Conservation (phyloP, 2,797 vertebrate genomes). For the Gadopsis marmoratus region DNA sequence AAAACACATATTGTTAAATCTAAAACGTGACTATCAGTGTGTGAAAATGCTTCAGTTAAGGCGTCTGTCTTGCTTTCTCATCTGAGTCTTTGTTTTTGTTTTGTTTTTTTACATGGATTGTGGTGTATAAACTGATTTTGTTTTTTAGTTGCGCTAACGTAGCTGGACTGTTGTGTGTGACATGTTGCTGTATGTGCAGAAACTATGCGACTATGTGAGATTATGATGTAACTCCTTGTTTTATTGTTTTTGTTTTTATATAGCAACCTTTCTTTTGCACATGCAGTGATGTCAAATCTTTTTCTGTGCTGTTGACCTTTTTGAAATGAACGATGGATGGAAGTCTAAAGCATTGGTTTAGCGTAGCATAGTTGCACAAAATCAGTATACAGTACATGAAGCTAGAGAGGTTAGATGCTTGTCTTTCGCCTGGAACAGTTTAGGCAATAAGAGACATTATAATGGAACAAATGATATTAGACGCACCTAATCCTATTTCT, state of each 20-base stretch:
- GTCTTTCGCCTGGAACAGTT: conserved; percentile 43
- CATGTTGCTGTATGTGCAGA: conserved; percentile 55
- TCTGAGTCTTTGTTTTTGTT: conserved; percentile 6
- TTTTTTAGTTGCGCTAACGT: conserved; percentile 63
- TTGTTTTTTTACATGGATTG: conserved; percentile 38
- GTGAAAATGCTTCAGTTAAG: conserved; percentile 26
- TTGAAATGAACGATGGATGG: conserved; percentile 36
- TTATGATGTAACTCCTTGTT: conserved; percentile 35
- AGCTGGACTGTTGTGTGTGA: conserved; percentile 68
- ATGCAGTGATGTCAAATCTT: conserved; percentile 47
- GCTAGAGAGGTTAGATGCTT: conserved; percentile 46
- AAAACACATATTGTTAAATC: conserved; percentile 21
- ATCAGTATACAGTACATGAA: conserved; percentile 30
- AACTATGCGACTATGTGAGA: conserved; percentile 27
- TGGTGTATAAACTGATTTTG: conserved; percentile 41
- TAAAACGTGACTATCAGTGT: conserved; percentile 25
- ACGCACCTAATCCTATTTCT: conserved; percentile 38
- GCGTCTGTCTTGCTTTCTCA: conserved; percentile 29
- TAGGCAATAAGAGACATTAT: conserved; percentile 43
- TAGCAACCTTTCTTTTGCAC: conserved; percentile 64
- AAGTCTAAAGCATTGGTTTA: conserved; percentile 48
- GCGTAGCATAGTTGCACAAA: conserved; percentile 63
- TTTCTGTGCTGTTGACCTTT: conserved; percentile 58
- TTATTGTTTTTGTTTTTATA: conserved; percentile 37
- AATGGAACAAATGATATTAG: conserved; percentile 35